Percentiles rank a stretch among this genome's conserved stretches.
These are phyloP conservation scores for Brotogeris chrysoptera DNA, from an alignment of 2,797 vertebrate genomes.

Conservation along the genomic window DNA sequence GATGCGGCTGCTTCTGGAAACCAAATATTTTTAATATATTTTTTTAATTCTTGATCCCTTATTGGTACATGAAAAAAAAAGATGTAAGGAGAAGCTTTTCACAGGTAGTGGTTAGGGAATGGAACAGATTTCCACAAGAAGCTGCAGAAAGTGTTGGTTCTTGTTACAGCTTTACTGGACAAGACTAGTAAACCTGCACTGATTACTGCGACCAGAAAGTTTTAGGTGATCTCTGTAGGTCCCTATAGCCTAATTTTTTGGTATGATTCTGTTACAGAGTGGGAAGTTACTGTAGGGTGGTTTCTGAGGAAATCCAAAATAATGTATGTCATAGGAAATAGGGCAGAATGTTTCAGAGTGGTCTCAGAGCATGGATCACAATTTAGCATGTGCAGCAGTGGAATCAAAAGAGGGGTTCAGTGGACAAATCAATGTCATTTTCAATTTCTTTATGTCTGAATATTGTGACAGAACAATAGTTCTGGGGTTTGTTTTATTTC, in stretches of 20 bases:
- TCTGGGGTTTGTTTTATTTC: neutral
- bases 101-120: neutral
- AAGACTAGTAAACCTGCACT: neutral
- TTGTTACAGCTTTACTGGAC: neutral
- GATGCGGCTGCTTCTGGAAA: neutral
- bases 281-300: neutral
- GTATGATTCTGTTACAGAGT: neutral
- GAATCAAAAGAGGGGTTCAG: neutral
- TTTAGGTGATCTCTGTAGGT: neutral
- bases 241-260: neutral
- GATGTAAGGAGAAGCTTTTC: neutral
- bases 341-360: neutral
- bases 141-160: neutral
- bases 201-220: neutral
- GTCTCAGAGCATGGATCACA: neutral
- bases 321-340: neutral
- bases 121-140: neutral
- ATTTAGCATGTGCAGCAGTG: neutral
- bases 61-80: neutral
- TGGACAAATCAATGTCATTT: neutral
- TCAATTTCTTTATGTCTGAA: neutral
- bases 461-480: neutral
- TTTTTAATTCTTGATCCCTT: neutral
- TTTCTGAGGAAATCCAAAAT: neutral
- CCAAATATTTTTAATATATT: accelerated